Conservation (phyloP, 2,888 invertebrate genomes). For the Neoascia interrupta region DNA sequence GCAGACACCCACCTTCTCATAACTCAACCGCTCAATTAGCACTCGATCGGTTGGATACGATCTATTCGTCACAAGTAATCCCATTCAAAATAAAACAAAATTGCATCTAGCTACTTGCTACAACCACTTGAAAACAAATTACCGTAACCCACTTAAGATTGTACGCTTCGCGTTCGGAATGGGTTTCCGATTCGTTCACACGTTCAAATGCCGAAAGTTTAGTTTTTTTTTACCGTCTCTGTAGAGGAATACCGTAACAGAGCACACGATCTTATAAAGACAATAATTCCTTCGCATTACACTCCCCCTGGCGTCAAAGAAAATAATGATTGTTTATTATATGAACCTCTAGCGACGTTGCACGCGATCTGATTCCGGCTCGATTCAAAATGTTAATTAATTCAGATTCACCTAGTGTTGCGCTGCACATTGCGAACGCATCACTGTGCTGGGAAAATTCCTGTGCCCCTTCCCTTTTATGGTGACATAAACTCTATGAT, state of each 20-base stretch:
- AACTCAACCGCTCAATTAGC: slow-evolving; percentile 55
- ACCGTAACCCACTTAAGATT: slow-evolving; percentile 19
- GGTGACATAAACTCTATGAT: slow-evolving; percentile 20
- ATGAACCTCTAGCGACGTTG: slow-evolving; percentile 11
- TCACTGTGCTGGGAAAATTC: slow-evolving; percentile 6
- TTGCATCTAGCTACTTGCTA: slow-evolving; percentile 9
- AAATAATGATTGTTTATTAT: too few species aligned
- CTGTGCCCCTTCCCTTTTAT: background rate
- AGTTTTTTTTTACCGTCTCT: too few species aligned
- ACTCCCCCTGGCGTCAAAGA: slow-evolving; percentile 50
- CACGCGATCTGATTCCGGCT: slow-evolving; percentile 45
- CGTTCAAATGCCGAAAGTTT: slow-evolving; percentile 39
- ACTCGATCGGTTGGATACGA: slow-evolving; percentile 25
- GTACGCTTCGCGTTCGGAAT: slow-evolving; percentile 12
- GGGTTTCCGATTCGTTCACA: slow-evolving; percentile 35
- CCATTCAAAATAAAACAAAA: slow-evolving; percentile 14
- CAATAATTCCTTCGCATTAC: slow-evolving; percentile 16
- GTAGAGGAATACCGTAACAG: slow-evolving; percentile 11
- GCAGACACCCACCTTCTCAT: slow-evolving; percentile 30
- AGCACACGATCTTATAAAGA: background rate
- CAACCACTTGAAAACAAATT: slow-evolving; percentile 44
- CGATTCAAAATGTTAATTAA: slow-evolving; percentile 60
- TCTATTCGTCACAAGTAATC: slow-evolving; percentile 36
- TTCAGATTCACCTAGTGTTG: slow-evolving; percentile 38
- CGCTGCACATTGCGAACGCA: slow-evolving; percentile 26